Conservation (phyloP, 2,113 vertebrate genomes). For the Sander lucioperca region DNA sequence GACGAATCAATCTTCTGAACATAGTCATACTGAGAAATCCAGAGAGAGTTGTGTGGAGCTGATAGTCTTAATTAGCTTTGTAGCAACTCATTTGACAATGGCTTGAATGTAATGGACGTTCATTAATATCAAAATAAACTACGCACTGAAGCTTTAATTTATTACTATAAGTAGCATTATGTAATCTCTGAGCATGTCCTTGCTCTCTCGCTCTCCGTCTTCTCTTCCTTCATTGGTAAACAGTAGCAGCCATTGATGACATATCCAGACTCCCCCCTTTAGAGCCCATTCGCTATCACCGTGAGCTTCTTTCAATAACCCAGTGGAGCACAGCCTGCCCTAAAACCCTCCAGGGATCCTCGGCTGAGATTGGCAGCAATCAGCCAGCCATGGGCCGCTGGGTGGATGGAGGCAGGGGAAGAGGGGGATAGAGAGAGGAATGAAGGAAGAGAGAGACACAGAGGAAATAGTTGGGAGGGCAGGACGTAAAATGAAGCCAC, state of each 20-base stretch:
- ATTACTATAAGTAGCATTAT: slow-evolving; percentile 13
- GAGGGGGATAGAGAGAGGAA: not conserved
- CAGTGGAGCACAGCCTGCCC: slow-evolving; percentile 48
- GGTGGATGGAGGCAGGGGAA: not conserved
- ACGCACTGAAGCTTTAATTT: not conserved
- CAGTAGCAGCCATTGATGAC: slow-evolving; percentile 44
- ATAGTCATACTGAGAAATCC: too few relatives aligned
- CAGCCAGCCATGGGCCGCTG: slow-evolving; percentile 13
- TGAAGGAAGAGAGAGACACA: too few relatives aligned
- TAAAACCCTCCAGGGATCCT: slow-evolving; percentile 52
- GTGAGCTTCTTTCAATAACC: slow-evolving; percentile 62
- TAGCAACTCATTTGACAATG: too few relatives aligned
- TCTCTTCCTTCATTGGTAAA: slow-evolving; percentile 41
- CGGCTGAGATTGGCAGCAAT: slow-evolving; percentile 62
- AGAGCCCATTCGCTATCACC: slow-evolving; percentile 35
- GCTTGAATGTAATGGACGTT: too few relatives aligned
- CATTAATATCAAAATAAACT: too few relatives aligned
- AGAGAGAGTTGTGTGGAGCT: too few relatives aligned
- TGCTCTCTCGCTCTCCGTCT: not conserved
- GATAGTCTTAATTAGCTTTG: too few relatives aligned
- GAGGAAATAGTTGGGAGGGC: not conserved
- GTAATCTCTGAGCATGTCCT: slow-evolving; percentile 12
- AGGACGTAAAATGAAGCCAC: not conserved
- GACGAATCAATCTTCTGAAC: too few relatives aligned
- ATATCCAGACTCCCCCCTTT: slow-evolving; percentile 27